These are phyloP conservation scores for Aeoliscus strigatus DNA, from an alignment of 2,797 vertebrate genomes.

Conservation along the genomic window DNA sequence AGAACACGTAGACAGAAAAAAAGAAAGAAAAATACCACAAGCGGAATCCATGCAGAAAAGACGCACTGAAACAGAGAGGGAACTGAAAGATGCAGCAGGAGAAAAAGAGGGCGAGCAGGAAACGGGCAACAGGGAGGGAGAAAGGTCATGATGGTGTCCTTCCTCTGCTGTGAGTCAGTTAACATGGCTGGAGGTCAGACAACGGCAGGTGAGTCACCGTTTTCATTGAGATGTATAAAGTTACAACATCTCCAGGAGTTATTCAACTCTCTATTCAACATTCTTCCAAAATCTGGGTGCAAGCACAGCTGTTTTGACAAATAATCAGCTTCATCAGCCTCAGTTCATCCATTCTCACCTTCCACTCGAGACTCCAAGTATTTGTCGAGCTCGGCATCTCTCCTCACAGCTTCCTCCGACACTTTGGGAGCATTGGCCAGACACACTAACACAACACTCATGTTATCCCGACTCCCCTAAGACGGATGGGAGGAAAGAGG, in stretches of 20 bases:
- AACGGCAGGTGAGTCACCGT: no score
- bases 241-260: no score
- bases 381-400: constrained; percentile 94
- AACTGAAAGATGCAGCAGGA: no score
- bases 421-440: constrained; percentile 94
- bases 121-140: constrained; percentile 21
- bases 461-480: constrained; percentile 99
- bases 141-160: constrained; percentile 36
- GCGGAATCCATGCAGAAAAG: constrained; percentile 24
- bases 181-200: constrained; percentile 36
- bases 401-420: constrained; percentile 92
- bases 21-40: constrained; percentile 10
- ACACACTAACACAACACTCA: constrained; percentile 98
- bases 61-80: constrained; percentile 17
- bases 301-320: neutral
- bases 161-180: constrained; percentile 34
- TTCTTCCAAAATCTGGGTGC: constrained; percentile 5
- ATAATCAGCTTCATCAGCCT: no score
- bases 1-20: constrained; percentile 6
- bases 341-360: constrained; percentile 75
- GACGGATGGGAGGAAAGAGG: constrained; percentile 24
- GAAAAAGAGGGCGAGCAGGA: constrained; percentile 6
- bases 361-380: constrained; percentile 93
- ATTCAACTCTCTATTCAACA: no score
- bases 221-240: no score